Percentiles rank a stretch among this genome's conserved stretches.
Evolutionary conservation across 1,140 invertebrate species (phyloP).

Genomic region (Penaeus japonicus): DNA sequence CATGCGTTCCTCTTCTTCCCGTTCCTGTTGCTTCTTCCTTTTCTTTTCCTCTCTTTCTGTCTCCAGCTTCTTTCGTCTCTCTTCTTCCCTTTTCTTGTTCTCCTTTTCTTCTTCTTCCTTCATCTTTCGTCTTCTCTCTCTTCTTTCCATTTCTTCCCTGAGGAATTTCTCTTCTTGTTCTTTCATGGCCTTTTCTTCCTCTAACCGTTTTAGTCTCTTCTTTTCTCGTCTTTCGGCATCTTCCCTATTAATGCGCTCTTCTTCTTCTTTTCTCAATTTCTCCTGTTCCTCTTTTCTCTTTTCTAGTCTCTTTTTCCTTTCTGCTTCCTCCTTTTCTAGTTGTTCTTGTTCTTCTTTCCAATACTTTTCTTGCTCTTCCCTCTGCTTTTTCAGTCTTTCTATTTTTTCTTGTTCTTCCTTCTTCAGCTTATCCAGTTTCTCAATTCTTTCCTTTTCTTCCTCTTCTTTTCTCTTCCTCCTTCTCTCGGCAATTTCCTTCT

Average conservation of each 20-base stretch:
- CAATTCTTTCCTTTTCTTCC: neutral
- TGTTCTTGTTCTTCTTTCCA: constrained; percentile 25
- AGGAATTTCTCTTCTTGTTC: constrained; percentile 43
- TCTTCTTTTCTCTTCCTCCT: constrained; percentile 24
- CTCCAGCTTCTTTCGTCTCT: constrained; percentile 21
- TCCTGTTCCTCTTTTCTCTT: constrained; percentile 13
- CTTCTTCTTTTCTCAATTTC: constrained; percentile 22
- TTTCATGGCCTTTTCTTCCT: constrained; percentile 48
- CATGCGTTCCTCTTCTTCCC: constrained; percentile 13
- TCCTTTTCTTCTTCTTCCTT: constrained; percentile 9
- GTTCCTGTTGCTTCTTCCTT: constrained; percentile 60
- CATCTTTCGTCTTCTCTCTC: constrained; percentile 22
- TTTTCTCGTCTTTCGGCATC: constrained; percentile 2
- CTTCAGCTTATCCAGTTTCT: neutral
- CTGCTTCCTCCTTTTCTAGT: constrained; percentile 23
- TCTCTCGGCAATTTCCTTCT: constrained; percentile 17
- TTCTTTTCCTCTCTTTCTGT: constrained; percentile 25
- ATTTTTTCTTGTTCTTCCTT: constrained; percentile 17
- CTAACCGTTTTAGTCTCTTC: neutral
- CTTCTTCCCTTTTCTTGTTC: neutral
- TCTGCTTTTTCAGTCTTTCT: constrained; percentile 13
- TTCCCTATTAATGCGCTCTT: neutral
- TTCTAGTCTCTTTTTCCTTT: constrained; percentile 12
- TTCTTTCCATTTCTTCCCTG: neutral
- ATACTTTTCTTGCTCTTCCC: constrained; percentile 17